Evolutionary conservation across 2,888 invertebrate species (phyloP).

Genomic region (Sinelater perroti): DNA sequence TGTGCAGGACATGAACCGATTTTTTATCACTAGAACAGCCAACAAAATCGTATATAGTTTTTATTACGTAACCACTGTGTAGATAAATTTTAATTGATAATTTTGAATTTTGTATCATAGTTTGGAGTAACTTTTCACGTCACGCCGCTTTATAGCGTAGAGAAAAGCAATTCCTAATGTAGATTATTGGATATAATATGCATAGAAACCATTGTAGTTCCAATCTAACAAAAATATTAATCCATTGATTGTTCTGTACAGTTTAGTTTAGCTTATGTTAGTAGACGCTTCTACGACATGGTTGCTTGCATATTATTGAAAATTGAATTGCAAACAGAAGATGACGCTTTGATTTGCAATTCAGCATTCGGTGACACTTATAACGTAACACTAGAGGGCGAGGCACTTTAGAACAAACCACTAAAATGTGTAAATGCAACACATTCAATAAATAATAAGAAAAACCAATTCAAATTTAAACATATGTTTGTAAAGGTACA

Average conservation of each 20-base stretch:
- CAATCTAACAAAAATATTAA: slow-evolving; percentile 45
- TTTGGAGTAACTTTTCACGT: no score
- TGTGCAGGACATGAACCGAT: no score
- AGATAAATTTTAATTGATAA: no score
- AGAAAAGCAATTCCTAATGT: slow-evolving; percentile 39
- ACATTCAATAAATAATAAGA: no score
- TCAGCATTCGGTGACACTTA: slow-evolving; percentile 57
- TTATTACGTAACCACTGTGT: no score
- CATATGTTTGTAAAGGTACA: slow-evolving; percentile 55
- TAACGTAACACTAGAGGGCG: slow-evolving; percentile 59
- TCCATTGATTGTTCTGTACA: slow-evolving; percentile 58
- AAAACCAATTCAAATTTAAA: no score
- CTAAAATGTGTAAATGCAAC: slow-evolving; percentile 33
- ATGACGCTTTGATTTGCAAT: slow-evolving; percentile 37
- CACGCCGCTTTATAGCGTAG: no score
- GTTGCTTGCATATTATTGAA: slow-evolving; percentile 60
- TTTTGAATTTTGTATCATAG: not conserved
- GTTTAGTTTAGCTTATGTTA: slow-evolving; percentile 56
- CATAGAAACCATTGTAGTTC: slow-evolving; percentile 56
- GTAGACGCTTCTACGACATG: slow-evolving; percentile 51
- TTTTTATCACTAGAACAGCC: no score
- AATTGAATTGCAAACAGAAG: slow-evolving; percentile 50
- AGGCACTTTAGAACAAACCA: slow-evolving; percentile 50
- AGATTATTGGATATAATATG: slow-evolving; percentile 56
- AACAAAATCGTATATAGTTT: no score